phyloP scores from a whole-genome alignment of 2,888 invertebrate species.

The Onthophagus sagittarius region DNA sequence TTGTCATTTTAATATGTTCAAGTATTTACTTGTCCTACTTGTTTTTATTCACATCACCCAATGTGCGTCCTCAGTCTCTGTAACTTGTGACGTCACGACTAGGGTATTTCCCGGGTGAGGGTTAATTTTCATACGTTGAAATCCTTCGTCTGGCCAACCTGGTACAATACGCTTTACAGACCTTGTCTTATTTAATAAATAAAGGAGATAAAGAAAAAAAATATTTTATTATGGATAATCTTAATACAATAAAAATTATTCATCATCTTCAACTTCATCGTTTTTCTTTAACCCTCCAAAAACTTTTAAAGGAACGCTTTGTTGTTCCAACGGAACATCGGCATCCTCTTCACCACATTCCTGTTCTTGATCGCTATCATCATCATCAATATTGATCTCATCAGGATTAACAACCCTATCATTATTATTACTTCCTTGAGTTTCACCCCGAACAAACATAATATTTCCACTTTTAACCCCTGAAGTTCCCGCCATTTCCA shows the following conservation, averaged over 20 bases:
- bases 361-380: constrained; percentile 63
- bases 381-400: constrained; percentile 76
- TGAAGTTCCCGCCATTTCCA: constrained; percentile 59
- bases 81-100: too few relatives aligned
- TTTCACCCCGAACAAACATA: constrained; percentile 84
- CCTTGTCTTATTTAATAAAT: too few relatives aligned
- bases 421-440: constrained; percentile 63
- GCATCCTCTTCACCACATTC: constrained; percentile 55
- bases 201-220: neutral
- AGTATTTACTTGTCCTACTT: too few relatives aligned
- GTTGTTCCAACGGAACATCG: constrained; percentile 74
- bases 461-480: constrained; percentile 56
- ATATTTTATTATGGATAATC: neutral
- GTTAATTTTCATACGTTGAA: too few relatives aligned
- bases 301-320: constrained; percentile 83
- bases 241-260: neutral
- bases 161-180: too few relatives aligned
- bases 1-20: too few relatives aligned
- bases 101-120: too few relatives aligned
- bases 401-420: constrained; percentile 79
- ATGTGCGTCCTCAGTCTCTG: too few relatives aligned
- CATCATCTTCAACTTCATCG: constrained; percentile 35
- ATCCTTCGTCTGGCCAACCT: too few relatives aligned
- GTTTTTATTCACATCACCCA: too few relatives aligned
- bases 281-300: constrained; percentile 73